These are phyloP conservation scores for Stenurella melanura DNA, from an alignment of 2,888 invertebrate species.

Conservation along the genomic window DNA sequence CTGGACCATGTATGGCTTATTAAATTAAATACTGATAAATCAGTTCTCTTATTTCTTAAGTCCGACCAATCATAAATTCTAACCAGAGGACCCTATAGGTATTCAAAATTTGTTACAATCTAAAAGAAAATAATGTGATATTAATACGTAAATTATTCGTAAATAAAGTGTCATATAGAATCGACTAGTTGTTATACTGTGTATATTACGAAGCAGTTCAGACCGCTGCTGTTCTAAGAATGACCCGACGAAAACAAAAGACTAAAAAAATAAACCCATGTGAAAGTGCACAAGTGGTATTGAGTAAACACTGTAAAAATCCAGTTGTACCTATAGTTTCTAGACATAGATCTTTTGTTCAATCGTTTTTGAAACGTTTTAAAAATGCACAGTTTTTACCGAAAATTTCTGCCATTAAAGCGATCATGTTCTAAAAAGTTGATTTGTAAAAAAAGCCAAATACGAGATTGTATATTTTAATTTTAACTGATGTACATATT, in stretches of 20 bases:
- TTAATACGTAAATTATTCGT: constrained; percentile 47
- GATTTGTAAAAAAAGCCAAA: constrained; percentile 56
- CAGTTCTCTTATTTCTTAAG: not conserved
- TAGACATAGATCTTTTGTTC: constrained; percentile 39
- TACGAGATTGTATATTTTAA: constrained; percentile 60
- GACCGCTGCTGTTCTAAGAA: constrained; percentile 33
- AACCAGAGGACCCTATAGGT: not conserved
- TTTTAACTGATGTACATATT: constrained; percentile 60
- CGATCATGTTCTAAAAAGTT: constrained; percentile 61
- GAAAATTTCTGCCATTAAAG: constrained; percentile 47
- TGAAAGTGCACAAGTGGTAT: constrained; percentile 43
- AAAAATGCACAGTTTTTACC: constrained; percentile 58
- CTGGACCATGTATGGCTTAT: too few relatives aligned
- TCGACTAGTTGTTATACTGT: constrained; percentile 4
- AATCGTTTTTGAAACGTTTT: constrained; percentile 34
- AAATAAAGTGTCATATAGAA: not conserved
- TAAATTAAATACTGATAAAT: too few relatives aligned
- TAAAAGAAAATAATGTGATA: constrained; percentile 44
- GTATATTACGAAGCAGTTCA: not conserved
- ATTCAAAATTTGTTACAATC: constrained; percentile 14
- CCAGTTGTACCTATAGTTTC: constrained; percentile 41
- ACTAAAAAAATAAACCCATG: constrained; percentile 45
- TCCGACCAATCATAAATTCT: not conserved
- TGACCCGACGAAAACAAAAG: constrained; percentile 33
- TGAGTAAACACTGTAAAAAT: constrained; percentile 41